Percentiles rank a stretch among this genome's conserved stretches.
Conservation (phyloP, 1,140 invertebrate genomes). For the Cherax quadricarinatus region DNA sequence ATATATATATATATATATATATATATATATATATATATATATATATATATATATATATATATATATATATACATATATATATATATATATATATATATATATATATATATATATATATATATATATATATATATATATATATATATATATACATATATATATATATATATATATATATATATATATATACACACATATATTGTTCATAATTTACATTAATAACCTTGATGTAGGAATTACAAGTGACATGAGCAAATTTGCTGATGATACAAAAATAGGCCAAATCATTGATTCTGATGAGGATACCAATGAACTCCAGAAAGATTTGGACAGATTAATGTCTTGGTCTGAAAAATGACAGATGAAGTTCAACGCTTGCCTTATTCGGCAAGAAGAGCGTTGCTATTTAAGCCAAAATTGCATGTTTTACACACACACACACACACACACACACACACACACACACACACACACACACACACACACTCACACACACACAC, state of each 20-base stretch:
- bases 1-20: not conserved
- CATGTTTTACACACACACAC: too few species aligned
- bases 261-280: too few species aligned
- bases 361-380: too few species aligned
- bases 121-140: constrained; percentile 38
- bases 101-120: constrained; percentile 33
- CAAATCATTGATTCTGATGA: too few species aligned
- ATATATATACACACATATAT: constrained; percentile 24
- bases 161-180: constrained; percentile 38
- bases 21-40: constrained; percentile 35
- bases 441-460: constrained; percentile 1
- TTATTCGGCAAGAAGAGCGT: too few species aligned
- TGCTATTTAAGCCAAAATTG: too few species aligned
- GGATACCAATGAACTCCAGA: too few species aligned
- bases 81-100: constrained; percentile 36
- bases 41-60: constrained; percentile 36
- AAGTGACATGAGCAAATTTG: too few species aligned
- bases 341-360: too few species aligned
- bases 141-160: constrained; percentile 35
- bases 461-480: not conserved
- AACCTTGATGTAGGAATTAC: too few species aligned
- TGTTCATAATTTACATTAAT: not conserved
- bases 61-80: constrained; percentile 33
- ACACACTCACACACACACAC: not conserved
- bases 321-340: too few species aligned